Evolutionary conservation across 2,113 vertebrate species (phyloP), one percentile per base, ranked within the genome.

Genomic region (Thunnus maccoyii): DNA sequence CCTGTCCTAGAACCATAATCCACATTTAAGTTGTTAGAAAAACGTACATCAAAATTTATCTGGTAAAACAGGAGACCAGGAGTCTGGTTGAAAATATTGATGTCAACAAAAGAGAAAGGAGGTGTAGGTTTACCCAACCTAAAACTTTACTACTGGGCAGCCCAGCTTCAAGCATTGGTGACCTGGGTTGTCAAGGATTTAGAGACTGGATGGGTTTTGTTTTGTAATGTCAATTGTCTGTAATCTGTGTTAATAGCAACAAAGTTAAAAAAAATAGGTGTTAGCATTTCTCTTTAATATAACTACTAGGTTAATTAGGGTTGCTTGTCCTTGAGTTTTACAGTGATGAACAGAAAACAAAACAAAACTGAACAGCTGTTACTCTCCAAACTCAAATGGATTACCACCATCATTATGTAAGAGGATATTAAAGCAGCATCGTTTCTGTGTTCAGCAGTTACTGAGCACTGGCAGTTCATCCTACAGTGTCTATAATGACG

Each of bases 401-500:
- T 93, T 89, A 89, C 72, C 66, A 22, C 71, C 71, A 56, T 58
- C n/a, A 57, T 91, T 87, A 91, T 17, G 66, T 83, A 92, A 92
- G 82, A 77, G 72, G 83, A 85, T 83, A 48, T 76, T 18, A 82
- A 66, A 70, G 79, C 58, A 32, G 20, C 78, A 68, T 77, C 54
- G 4, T 72, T 7, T 75, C 57, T 84, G 76, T 8, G 63, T 60
- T 72, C 15, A 52, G 71, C 41, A 22, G 65, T 55, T 9, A 20
- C 62, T 51, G 11, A 77, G 57, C 60, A 68, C 63, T 57, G 72
- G 76, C 63, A 30, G 44, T 22, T 82, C 25, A 57, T 69, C 76
- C 62, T 54, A 5, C 67, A 48, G 41, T 41, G 5, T 12, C 70
- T 41, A 15, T 60, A 48, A 80, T 50, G 78, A 71, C 54, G 20